Conservation (phyloP, 2,888 invertebrate species). For the Allygus modestus region DNA sequence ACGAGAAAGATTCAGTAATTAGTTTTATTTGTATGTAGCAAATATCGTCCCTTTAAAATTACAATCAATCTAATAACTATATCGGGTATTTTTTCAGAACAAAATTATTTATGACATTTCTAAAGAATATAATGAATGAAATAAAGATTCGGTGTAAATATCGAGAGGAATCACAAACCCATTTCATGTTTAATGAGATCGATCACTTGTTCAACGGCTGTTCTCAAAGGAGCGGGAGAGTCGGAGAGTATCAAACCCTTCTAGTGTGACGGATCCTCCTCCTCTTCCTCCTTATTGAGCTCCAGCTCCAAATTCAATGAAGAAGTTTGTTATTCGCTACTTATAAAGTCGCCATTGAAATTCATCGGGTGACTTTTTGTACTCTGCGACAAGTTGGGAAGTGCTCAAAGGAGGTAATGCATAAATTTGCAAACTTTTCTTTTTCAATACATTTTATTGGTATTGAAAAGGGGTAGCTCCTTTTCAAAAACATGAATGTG, state of each 20-base stretch:
- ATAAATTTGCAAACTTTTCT: slow-evolving; percentile 51
- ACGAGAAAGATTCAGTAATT: no score
- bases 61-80: no score
- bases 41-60: no score
- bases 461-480: no score
- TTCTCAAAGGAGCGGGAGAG: neutral
- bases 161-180: no score
- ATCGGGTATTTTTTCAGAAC: no score
- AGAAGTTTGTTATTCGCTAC: slow-evolving; percentile 45
- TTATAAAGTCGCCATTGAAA: slow-evolving; percentile 48
- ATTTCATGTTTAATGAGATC: neutral
- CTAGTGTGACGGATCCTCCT: neutral
- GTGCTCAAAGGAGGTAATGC: slow-evolving; percentile 47
- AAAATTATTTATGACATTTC: no score
- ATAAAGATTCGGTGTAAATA: no score
- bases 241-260: neutral
- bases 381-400: slow-evolving; percentile 28
- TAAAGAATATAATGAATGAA: no score
- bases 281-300: slow-evolving; percentile 29
- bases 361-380: slow-evolving; percentile 43
- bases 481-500: no score
- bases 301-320: slow-evolving; percentile 46
- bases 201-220: neutral
- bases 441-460: slow-evolving; percentile 23
- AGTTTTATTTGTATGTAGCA: no score